Evolutionary conservation across 2,113 vertebrate genomes (phyloP), one percentile per base, ranked within the genome.

Genomic region (Grammomys surdaster): DNA sequence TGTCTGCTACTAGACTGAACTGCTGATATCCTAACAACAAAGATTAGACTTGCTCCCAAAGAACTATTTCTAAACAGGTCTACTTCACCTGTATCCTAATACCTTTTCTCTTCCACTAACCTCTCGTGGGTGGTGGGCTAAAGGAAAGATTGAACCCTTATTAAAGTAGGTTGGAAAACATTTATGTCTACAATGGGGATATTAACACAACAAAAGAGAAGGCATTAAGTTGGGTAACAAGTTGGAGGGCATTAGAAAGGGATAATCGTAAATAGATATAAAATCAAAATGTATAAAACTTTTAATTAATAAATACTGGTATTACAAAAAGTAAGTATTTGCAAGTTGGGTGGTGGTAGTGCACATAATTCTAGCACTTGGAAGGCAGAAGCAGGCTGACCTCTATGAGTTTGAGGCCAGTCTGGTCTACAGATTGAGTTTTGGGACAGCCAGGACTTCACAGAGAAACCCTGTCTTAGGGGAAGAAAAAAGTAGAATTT

Each of bases 401-500:
- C 72, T 73, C 72, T 40, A 3, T 73, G 72, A 73, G 19, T 73
- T 43, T 4, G 8, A 73, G 72, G 9, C n/a, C 72, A 73, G 19
- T n/a, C 36, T 72, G 36, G n/a, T 73, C 72, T 73, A 43, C 72
- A 73, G 72, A 73, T 40, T 73, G 72, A 73, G 72, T 73, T 43
- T 73, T 40, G n/a, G 72, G 20, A 73, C 19, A 73, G 72, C 20
- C n/a, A 73, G 20, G n/a, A 17, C 19, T 73, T 43, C 19, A 73
- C n/a, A 73, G 72, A 73, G 72, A 40, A 73, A 40, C 36, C 70
- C 16, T n/a, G 70, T n/a, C 70, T 72, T 7, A 20, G 17, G 69
- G 69, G 14, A n/a, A 72, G 67, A 33, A 92, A 51, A 9, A 96
- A 89, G 75, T 76, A 96, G 7, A 88, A 8, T 33, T 67, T 86